phyloP scores from a whole-genome alignment of 2,888 invertebrate genomes.

The Drosophila cognata region DNA sequence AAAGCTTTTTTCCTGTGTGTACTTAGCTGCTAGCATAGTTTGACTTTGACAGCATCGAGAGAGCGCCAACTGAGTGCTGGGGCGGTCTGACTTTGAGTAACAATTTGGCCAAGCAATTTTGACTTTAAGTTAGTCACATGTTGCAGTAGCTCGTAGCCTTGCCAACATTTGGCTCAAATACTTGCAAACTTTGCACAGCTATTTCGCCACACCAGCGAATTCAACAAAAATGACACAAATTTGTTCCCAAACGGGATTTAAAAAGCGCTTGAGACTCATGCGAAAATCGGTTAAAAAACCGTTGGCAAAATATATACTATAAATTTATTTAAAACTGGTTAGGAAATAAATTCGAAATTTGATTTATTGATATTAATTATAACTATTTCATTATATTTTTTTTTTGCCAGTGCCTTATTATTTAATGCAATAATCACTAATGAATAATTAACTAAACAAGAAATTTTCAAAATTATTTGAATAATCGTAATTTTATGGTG shows the following conservation, averaged over 20 bases:
- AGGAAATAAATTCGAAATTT: background rate
- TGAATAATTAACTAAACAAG: background rate
- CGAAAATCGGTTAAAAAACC: background rate
- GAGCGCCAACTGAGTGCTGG: slow-evolving; percentile 22
- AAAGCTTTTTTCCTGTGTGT: background rate
- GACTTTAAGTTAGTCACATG: slow-evolving; percentile 61
- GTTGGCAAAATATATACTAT: background rate
- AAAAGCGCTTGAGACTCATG: background rate
- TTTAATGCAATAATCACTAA: no score
- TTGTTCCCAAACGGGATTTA: background rate
- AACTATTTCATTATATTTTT: background rate
- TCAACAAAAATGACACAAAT: slow-evolving; percentile 16
- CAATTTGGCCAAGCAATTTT: slow-evolving; percentile 55
- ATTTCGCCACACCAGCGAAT: slow-evolving; percentile 11
- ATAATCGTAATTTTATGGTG: no score
- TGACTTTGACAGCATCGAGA: slow-evolving; percentile 43
- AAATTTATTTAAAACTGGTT: background rate
- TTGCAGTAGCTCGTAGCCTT: slow-evolving; percentile 9
- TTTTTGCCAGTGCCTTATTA: background rate
- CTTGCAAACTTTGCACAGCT: slow-evolving; percentile 16
- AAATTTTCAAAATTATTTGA: no score
- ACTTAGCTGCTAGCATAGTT: slow-evolving; percentile 30
- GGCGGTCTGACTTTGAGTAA: slow-evolving; percentile 52
- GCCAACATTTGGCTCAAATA: slow-evolving; percentile 32
- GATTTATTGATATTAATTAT: background rate